Percentiles rank a stretch among this genome's conserved stretches.
phyloP scores from a whole-genome alignment of 1,140 invertebrate species.

The Drosophila paulistorum region DNA sequence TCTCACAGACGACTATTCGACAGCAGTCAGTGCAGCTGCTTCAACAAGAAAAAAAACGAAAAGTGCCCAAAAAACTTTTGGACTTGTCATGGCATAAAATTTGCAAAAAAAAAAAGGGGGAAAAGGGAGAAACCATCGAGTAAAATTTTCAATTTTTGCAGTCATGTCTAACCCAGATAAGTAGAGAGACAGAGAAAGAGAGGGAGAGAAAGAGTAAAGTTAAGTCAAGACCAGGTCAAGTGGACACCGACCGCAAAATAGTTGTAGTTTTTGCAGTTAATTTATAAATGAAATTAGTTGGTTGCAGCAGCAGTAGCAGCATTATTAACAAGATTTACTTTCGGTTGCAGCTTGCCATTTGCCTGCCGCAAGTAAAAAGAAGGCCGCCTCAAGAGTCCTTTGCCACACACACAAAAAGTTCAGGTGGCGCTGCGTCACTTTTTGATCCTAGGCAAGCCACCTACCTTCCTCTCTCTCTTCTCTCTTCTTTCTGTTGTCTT shows the following conservation, averaged over 20 bases:
- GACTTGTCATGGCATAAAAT: slow-evolving; percentile 28
- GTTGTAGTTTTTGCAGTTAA: slow-evolving; percentile 35
- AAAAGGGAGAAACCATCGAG: not conserved
- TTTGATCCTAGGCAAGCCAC: slow-evolving; percentile 20
- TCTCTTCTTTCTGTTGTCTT: slow-evolving; percentile 13
- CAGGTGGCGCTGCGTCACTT: slow-evolving; percentile 26
- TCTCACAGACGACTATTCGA: not conserved
- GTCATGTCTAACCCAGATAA: not conserved
- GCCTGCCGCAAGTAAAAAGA: not conserved
- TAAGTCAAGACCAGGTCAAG: not conserved
- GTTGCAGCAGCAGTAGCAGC: slow-evolving; percentile 26
- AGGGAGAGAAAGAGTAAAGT: not conserved
- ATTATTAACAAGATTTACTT: slow-evolving; percentile 45
- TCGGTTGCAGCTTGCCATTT: slow-evolving; percentile 23
- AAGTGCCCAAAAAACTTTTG: slow-evolving; percentile 31
- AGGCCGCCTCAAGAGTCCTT: slow-evolving; percentile 15
- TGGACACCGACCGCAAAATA: slow-evolving; percentile 33
- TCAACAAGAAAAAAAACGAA: slow-evolving; percentile 33
- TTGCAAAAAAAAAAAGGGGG: not conserved
- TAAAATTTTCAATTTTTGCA: not conserved
- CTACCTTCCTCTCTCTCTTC: not conserved
- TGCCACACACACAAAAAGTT: slow-evolving; percentile 9
- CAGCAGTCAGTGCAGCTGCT: slow-evolving; percentile 8
- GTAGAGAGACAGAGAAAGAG: not conserved
- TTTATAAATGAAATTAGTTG: slow-evolving; percentile 49